Evolutionary conservation across 2,888 invertebrate genomes (phyloP), one percentile per base, ranked within the genome.

Genomic region (Apotomis turbidana): DNA sequence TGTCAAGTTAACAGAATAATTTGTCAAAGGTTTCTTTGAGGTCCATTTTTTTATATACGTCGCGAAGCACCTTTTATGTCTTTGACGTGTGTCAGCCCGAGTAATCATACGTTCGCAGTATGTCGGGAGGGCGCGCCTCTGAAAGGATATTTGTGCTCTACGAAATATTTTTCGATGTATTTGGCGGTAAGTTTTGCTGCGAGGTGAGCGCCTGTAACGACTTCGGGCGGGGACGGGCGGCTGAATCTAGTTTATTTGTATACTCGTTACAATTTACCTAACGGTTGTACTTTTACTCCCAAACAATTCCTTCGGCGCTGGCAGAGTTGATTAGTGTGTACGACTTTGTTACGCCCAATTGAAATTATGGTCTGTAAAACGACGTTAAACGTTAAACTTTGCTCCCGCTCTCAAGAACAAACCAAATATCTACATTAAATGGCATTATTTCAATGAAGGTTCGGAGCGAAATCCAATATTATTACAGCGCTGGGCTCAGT

Each of bases 21-120:
- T 90, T 87, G 87, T 90, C 90, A 90, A 91, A 90, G 90, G 88
- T 81, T 72, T 81, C 85, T 87, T 88, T 88, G 85, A 87, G 79
- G 80, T 81, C 80, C 80, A 80, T 85, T 87, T 88, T 41, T 88
- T 84, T 83, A 80, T 84, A 79, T 77, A 74, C 75, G 64, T 71
- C 77, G 78, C 76, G 76, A 79, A 79, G 83, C 79, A 82, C 82
- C 84, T 85, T 85, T 87, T 85, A 84, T 84, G 86, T 84, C 81
- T 89, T 87, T 89, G 90, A 87, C 89, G 86, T 82, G 80, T 84
- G 86, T 87, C 87, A 86, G 83, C 84, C 85, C 83, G 80, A 83
- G 84, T 85, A 87, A 88, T 87, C 86, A 88, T 81, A 83, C 85
- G 85, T 77, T 84, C 77, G 81, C 79, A 78, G 80, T 79, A 80